phyloP scores from a whole-genome alignment of 2,797 vertebrate species.

The Psittacula derbiana region DNA sequence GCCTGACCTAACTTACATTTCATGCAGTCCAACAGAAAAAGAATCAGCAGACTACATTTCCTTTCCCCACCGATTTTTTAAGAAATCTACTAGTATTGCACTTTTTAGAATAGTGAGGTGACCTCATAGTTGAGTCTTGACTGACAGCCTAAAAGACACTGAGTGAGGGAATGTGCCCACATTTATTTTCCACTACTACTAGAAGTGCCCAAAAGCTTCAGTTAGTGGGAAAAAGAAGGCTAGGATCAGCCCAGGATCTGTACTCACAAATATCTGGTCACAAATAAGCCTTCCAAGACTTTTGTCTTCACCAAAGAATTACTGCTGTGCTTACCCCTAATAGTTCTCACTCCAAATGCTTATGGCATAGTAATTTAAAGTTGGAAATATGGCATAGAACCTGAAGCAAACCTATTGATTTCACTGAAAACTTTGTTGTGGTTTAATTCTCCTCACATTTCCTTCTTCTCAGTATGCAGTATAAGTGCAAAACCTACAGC shows the following conservation, averaged over 20 bases:
- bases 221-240: not conserved
- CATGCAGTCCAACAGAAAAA: not conserved
- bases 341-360: not conserved
- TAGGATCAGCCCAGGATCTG: not conserved
- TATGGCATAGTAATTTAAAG: not conserved
- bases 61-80: not conserved
- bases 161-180: fast-evolving
- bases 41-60: not conserved
- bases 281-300: not conserved
- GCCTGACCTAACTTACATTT: not conserved
- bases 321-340: not conserved
- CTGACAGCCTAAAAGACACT: not conserved
- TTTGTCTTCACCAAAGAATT: not conserved
- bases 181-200: not conserved
- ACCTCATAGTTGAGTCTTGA: not conserved
- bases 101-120: not conserved
- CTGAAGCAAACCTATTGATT: not conserved
- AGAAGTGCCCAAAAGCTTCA: not conserved
- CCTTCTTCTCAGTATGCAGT: not conserved
- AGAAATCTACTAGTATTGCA: not conserved
- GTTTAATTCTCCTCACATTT: slow-evolving; percentile 7
- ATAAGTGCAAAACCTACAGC: not conserved
- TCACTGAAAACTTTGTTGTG: not conserved
- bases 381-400: not conserved
- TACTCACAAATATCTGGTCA: not conserved